A percentile compares a stretch with the other conserved stretches of the same genome.
Evolutionary conservation across 2,888 invertebrate genomes (phyloP).

Genomic region (Troilus luridus): DNA sequence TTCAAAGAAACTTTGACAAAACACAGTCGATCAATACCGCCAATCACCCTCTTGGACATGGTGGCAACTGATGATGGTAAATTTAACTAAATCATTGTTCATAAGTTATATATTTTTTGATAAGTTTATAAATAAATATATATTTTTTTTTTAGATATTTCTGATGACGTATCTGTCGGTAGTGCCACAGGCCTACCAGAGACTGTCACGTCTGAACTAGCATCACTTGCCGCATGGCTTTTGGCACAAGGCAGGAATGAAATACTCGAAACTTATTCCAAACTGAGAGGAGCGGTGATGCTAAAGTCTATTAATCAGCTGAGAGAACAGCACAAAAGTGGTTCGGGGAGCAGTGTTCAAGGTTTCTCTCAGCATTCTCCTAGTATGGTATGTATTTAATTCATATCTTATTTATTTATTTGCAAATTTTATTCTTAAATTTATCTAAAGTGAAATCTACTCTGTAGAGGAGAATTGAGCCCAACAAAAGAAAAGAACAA

Average conservation of each 20-base stretch:
- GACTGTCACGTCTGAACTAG: slow-evolving; percentile 79
- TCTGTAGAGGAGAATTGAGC: too few relatives aligned
- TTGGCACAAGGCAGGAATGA: slow-evolving; percentile 80
- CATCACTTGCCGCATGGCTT: slow-evolving; percentile 89
- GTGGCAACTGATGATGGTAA: slow-evolving; percentile 88
- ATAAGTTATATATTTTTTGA: slow-evolving; percentile 51
- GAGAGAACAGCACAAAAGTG: slow-evolving; percentile 84
- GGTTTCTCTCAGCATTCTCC: slow-evolving; percentile 64
- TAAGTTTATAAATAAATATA: slow-evolving; percentile 62
- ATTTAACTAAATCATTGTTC: slow-evolving; percentile 7
- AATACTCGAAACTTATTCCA: slow-evolving; percentile 82
- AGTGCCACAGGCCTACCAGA: slow-evolving; percentile 77
- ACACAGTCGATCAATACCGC: slow-evolving; percentile 88
- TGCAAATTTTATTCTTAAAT: too few relatives aligned
- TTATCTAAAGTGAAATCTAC: too few relatives aligned
- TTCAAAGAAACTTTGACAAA: slow-evolving; percentile 89
- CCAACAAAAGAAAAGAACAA: too few relatives aligned
- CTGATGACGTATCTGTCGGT: slow-evolving; percentile 72
- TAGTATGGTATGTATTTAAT: slow-evolving; percentile 63
- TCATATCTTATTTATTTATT: not conserved
- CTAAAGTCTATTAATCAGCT: slow-evolving; percentile 82
- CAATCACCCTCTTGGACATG: slow-evolving; percentile 89
- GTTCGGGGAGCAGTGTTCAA: slow-evolving; percentile 71
- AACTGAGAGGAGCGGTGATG: slow-evolving; percentile 83
- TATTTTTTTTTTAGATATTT: slow-evolving; percentile 50